phyloP scores from a whole-genome alignment of 2,888 invertebrate species.

The Capitulum mitella region DNA sequence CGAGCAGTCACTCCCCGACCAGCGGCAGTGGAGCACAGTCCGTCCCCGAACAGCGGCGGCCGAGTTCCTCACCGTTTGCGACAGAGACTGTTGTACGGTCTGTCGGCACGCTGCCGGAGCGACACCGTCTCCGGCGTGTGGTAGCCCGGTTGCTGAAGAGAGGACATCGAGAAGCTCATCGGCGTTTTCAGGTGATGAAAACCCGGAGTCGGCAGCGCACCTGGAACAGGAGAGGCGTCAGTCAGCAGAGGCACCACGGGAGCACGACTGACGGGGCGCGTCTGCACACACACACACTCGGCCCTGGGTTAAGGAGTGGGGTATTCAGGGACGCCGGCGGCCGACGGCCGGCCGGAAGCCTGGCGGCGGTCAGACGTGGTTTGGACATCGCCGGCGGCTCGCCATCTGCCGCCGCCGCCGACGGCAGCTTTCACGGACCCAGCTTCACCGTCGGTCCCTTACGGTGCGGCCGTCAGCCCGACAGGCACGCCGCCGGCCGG shows the following conservation, averaged over 20 bases:
- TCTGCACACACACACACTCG: no score
- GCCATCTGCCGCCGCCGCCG: not conserved
- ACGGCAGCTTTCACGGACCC: not conserved
- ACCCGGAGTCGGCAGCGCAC: constrained; percentile 48
- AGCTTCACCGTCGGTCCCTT: no score
- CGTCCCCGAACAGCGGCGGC: no score
- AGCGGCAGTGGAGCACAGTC: no score
- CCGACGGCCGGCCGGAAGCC: no score
- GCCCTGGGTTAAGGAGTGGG: no score
- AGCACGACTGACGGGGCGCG: no score
- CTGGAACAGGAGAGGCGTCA: not conserved
- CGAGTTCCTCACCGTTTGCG: constrained; percentile 48
- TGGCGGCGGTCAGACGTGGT: no score
- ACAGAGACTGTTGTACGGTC: constrained; percentile 76
- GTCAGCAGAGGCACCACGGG: no score
- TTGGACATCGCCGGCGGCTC: not conserved
- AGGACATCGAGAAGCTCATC: constrained; percentile 73
- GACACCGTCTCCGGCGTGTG: constrained; percentile 46
- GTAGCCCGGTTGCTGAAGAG: constrained; percentile 59
- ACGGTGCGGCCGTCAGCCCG: not conserved
- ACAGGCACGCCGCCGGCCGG: no score
- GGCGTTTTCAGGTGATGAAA: constrained; percentile 63
- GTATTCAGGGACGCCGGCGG: no score
- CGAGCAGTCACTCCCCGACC: no score
- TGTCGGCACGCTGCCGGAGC: constrained; percentile 49